These are phyloP conservation scores for Leptobrachium ailaonicum DNA, from an alignment of 2,113 vertebrate species.

Conservation along the genomic window DNA sequence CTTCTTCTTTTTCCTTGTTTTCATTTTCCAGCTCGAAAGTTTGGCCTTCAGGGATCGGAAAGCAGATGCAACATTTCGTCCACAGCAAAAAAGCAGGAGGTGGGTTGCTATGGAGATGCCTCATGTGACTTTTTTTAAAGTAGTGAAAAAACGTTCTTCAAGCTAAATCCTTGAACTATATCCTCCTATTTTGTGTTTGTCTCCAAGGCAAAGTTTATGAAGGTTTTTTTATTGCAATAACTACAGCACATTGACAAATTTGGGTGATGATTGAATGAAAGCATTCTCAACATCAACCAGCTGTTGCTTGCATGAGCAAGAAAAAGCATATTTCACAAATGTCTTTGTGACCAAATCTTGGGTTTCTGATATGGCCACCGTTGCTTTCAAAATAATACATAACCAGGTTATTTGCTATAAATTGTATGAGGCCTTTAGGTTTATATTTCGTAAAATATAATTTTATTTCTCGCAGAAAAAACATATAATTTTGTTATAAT, in stretches of 20 bases:
- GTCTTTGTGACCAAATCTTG: not conserved
- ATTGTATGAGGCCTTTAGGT: not conserved
- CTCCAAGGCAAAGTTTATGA: conserved; percentile 22
- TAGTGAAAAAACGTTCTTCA: conserved; percentile 42
- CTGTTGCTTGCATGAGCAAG: conserved; percentile 12
- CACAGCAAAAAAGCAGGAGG: conserved; percentile 58
- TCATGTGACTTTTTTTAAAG: conserved; percentile 57
- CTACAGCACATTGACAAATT: conserved; percentile 19
- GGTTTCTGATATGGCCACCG: not conserved
- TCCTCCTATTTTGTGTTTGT: conserved; percentile 11
- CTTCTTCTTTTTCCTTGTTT: conserved; percentile 26
- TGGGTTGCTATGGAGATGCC: conserved; percentile 64
- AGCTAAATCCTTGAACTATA: conserved; percentile 22
- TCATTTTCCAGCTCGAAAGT: conserved; percentile 17
- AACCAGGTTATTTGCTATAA: not conserved
- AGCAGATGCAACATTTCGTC: conserved; percentile 60
- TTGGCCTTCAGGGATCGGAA: conserved; percentile 56
- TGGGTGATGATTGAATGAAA: conserved; percentile 26
- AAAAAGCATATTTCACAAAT: conserved; percentile 9
- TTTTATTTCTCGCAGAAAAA: not conserved
- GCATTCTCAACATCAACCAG: conserved; percentile 20
- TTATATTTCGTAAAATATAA: not conserved
- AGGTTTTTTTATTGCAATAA: conserved; percentile 13
- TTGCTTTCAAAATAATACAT: not conserved
- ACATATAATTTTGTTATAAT: not conserved